Evolutionary conservation across 2,113 vertebrate genomes (phyloP).

Genomic region (Ochotona curzoniae): DNA sequence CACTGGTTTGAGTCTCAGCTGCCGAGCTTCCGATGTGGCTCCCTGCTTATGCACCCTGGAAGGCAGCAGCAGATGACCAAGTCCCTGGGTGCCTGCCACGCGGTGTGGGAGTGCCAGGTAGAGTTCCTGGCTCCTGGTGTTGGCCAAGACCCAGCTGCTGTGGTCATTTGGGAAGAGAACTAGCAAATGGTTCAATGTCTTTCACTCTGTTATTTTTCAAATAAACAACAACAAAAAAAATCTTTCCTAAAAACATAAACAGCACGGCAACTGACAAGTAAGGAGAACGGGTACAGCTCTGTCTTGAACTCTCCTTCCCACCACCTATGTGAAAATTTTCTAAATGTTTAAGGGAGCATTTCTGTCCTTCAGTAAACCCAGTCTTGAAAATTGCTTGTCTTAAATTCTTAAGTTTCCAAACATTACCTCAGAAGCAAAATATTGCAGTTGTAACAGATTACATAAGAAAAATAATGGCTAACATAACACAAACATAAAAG

Average conservation of each 20-base stretch:
- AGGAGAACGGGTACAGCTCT: not conserved
- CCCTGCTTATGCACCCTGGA: too few species aligned
- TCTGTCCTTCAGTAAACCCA: constrained; percentile 41
- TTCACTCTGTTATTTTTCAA: too few species aligned
- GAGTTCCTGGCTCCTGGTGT: too few species aligned
- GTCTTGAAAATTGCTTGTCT: constrained; percentile 37
- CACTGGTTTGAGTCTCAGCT: too few species aligned
- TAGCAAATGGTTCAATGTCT: too few species aligned
- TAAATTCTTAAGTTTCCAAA: constrained; percentile 58
- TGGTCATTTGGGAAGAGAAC: too few species aligned
- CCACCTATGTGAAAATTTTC: not conserved
- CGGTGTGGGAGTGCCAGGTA: too few species aligned
- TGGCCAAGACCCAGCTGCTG: too few species aligned
- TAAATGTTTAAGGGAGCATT: constrained; percentile 56
- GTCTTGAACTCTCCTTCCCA: constrained; percentile 9
- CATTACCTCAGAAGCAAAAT: constrained; percentile 56
- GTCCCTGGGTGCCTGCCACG: too few species aligned
- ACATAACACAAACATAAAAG: constrained; percentile 23
- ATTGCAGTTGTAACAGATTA: not conserved
- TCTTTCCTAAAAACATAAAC: too few species aligned
- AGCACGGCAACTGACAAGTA: not conserved
- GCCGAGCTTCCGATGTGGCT: too few species aligned
- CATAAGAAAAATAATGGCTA: constrained; percentile 52
- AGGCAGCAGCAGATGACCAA: too few species aligned
- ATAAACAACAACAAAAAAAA: not conserved